Conservation (phyloP, 2,113 vertebrate genomes). For the Macaca nemestrina region DNA sequence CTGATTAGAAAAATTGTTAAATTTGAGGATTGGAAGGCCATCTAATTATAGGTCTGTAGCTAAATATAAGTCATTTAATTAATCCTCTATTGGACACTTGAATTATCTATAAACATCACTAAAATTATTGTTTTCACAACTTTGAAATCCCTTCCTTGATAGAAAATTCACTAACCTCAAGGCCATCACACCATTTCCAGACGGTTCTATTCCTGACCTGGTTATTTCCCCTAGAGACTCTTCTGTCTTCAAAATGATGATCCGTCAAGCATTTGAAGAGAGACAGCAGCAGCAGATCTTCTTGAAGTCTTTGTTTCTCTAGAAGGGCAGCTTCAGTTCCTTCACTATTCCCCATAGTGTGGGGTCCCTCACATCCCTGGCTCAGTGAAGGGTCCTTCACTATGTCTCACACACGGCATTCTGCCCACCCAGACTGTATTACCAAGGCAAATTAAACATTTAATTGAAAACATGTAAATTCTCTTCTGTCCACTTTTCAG, state of each 20-base stretch:
- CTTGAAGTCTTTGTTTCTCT: background rate
- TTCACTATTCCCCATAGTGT: background rate
- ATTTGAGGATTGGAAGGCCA: background rate
- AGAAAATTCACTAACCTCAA: background rate
- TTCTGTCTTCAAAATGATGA: background rate
- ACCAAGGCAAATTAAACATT: constrained; percentile 22
- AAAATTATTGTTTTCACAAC: background rate
- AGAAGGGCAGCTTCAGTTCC: background rate
- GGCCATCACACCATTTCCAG: background rate
- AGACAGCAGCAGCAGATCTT: background rate
- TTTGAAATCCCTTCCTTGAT: background rate
- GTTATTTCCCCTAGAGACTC: background rate
- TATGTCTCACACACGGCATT: background rate
- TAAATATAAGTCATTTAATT: background rate
- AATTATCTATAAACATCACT: background rate
- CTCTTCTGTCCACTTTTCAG: background rate
- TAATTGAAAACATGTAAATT: constrained; percentile 1
- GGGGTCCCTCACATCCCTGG: background rate
- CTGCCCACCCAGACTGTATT: background rate
- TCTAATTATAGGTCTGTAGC: background rate
- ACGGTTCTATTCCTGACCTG: background rate
- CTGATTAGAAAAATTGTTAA: background rate
- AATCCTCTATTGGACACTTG: background rate
- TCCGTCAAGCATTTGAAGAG: background rate
- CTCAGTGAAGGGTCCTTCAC: background rate